Percentiles rank a stretch among this genome's conserved stretches.
These are phyloP conservation scores for Aelia acuminata DNA, from an alignment of 2,888 invertebrate species.

Conservation along the genomic window DNA sequence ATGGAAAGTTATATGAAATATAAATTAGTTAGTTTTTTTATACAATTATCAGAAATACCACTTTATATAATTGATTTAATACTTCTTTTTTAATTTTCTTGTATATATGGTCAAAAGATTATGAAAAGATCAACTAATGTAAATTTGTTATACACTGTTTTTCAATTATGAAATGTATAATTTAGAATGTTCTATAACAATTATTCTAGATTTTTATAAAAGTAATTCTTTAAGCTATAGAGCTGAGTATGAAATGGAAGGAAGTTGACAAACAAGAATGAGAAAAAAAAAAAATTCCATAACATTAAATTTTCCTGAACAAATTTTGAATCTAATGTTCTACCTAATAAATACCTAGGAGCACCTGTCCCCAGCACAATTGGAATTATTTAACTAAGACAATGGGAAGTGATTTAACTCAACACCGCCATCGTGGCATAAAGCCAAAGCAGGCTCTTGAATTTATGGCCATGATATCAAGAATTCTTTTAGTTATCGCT, in stretches of 20 bases:
- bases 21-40: no score
- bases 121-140: no score
- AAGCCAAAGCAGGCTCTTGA: constrained; percentile 15
- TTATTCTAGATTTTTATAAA: no score
- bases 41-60: no score
- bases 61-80: no score
- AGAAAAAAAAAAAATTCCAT: not conserved
- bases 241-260: not conserved
- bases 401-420: constrained; percentile 23
- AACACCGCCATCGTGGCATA: constrained; percentile 18
- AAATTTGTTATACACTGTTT: no score
- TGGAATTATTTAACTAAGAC: constrained; percentile 43
- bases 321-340: not conserved
- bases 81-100: no score
- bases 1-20: no score
- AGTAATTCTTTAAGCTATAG: no score
- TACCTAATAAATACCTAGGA: not conserved
- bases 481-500: constrained; percentile 24
- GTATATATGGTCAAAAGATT: no score
- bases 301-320: not conserved
- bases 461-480: not conserved
- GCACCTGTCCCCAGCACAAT: not conserved
- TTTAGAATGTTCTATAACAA: no score
- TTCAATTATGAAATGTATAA: no score
- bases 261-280: not conserved